Percentiles rank a stretch among this genome's conserved stretches.
Evolutionary conservation across 2,888 invertebrate species (phyloP).

Genomic region (Belgica antarctica): DNA sequence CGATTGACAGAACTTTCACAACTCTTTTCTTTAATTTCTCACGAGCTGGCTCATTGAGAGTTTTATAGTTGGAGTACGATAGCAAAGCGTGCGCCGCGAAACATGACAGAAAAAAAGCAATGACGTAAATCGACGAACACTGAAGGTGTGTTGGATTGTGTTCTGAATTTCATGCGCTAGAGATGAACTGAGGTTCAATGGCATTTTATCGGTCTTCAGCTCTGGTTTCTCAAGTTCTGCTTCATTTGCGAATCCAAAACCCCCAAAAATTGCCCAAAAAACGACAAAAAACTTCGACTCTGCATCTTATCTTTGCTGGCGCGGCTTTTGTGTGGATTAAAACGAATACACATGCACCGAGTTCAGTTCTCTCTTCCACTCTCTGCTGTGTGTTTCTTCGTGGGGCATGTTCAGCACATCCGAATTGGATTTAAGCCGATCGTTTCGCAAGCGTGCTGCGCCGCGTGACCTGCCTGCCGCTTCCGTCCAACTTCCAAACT

Average conservation of each 20-base stretch:
- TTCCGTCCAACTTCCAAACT: conserved; percentile 13
- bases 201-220: background rate
- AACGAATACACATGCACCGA: conserved; percentile 3
- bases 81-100: background rate
- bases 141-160: conserved; percentile 31
- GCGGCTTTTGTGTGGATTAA: conserved; percentile 17
- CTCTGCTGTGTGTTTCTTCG: conserved; percentile 5
- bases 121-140: conserved; percentile 36
- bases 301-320: background rate
- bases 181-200: background rate
- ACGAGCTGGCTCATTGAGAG: background rate
- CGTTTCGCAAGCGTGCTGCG: no score
- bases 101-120: conserved; percentile 27
- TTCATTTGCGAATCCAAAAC: no score
- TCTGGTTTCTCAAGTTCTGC: background rate
- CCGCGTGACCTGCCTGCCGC: background rate
- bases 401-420: background rate
- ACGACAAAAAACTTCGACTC: background rate
- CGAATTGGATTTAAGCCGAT: no score
- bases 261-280: background rate
- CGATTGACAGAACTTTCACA: conserved; percentile 21
- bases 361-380: background rate
- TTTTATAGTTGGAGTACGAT: background rate
- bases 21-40: background rate
- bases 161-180: conserved; percentile 16